Base-by-base conservation (phyloP, 1,140 invertebrate species). In the Calliphora vicina region DNA sequence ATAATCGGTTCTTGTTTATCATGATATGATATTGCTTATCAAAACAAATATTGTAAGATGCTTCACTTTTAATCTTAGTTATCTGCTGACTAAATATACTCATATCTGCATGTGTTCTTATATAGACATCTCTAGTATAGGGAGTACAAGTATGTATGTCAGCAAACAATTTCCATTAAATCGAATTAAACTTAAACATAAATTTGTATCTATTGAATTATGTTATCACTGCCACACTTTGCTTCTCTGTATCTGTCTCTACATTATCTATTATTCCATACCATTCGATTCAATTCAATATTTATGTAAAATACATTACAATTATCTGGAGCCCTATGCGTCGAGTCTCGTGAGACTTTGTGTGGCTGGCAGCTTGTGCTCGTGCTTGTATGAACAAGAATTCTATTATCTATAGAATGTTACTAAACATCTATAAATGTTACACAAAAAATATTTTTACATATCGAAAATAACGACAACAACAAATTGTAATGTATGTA, bases 261-360 rank as follows among this genome's bases (percentile, higher is more conserved):
- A 17, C n/a, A 2, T 17, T 57, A n/a, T 6, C 15, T 57, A 2
- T 57, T n/a, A 57, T 17, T n/a, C 15, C 6, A 57, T 57, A 17
- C n/a, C 12, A 57, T 17, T n/a, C 15, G n/a, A 57, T 57, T 57
- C n/a, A 17, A 57, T 57, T 57, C 50, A 57, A 57, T 57, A 57
- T 57, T 57, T 57, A 57, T 57, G 50, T 57, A 57, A 67, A 67
- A 67, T 23, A 67, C 61, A 67, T 67, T 67, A 67, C n/a, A 20
- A 67, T 67, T 67, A 67, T 67, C 61, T 23, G 5, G 61, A 25
- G 61, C n/a, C 61, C 9, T 6, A 25, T 67, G 61, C 20, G 61
- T 67, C 25, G n/a, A 23, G 23, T 25, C 61, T 25, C n/a, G n/a
- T 25, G 61, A 67, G 61, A 67, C 23, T 25, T 20, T 25, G n/a